These are phyloP conservation scores for Acestrorhynchus altus DNA, from an alignment of 2,797 vertebrate genomes.

Conservation along the genomic window DNA sequence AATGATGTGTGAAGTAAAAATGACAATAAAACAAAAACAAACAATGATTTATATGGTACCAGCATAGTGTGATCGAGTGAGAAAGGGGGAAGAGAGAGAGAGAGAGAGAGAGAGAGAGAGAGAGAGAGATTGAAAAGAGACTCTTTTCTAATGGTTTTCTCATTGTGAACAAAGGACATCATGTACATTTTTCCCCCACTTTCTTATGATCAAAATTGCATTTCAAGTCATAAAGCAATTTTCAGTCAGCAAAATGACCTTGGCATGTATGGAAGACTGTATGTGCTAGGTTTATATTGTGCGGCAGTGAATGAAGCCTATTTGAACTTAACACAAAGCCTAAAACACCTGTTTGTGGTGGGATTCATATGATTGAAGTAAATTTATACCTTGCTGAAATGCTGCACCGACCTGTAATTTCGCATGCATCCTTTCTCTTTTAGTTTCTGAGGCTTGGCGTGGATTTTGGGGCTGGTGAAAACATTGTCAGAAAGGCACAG, in stretches of 20 bases:
- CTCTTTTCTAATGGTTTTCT: conserved; percentile 31
- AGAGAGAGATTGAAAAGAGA: conserved; percentile 11
- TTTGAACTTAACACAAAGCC: conserved; percentile 31
- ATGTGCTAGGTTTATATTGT: conserved; percentile 34
- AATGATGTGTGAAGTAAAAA: conserved; percentile 9
- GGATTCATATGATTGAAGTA: conserved; percentile 34
- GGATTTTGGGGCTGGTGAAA: conserved; percentile 37
- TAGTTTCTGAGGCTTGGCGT: conserved; percentile 8
- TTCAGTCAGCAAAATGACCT: conserved; percentile 40
- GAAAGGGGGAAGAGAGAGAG: background rate
- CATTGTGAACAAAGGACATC: conserved; percentile 39
- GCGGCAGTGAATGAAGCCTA: conserved; percentile 27
- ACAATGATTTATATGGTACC: background rate
- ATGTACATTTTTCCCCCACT: conserved; percentile 37
- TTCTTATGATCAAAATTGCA: conserved; percentile 47
- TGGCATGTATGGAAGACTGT: conserved; percentile 37
- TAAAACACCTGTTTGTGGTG: conserved; percentile 31
- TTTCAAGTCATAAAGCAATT: conserved; percentile 47
- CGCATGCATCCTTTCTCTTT: conserved; percentile 1
- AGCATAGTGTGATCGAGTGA: background rate
- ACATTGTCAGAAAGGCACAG: conserved; percentile 49
- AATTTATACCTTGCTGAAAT: conserved; percentile 21
- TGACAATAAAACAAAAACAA: conserved; percentile 10
- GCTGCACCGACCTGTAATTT: conserved; percentile 30
- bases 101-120: background rate